Evolutionary conservation across 1,140 invertebrate genomes (phyloP).

Genomic region (Venustaconcha ellipsiformis): DNA sequence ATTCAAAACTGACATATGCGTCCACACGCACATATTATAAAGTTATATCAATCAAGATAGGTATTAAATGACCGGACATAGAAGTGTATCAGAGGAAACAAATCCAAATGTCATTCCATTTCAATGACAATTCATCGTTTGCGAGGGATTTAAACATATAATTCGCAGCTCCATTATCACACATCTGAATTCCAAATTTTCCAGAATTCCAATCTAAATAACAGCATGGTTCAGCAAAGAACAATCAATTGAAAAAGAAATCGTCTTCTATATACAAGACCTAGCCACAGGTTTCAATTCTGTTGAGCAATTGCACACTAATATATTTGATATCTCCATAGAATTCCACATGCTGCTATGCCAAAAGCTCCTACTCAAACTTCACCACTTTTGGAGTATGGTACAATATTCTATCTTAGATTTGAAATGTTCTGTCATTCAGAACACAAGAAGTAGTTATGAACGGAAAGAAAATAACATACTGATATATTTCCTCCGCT

Average conservation of each 20-base stretch:
- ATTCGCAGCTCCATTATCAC: too few species aligned
- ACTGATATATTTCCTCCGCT: not conserved
- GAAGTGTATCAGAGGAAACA: too few species aligned
- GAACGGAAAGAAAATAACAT: not conserved
- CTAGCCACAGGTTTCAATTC: slow-evolving; percentile 7
- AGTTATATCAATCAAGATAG: too few species aligned
- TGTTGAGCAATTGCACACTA: slow-evolving; percentile 3
- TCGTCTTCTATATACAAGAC: not conserved
- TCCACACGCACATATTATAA: too few species aligned
- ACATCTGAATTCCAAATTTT: too few species aligned
- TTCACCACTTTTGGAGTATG: not conserved
- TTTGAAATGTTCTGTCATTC: not conserved
- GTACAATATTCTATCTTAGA: not conserved
- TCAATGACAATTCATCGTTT: too few species aligned
- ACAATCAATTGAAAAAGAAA: slow-evolving; percentile 2
- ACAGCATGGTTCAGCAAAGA: not conserved
- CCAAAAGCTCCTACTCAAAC: not conserved
- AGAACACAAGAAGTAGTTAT: not conserved
- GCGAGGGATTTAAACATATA: too few species aligned
- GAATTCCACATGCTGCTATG: not conserved
- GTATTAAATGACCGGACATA: too few species aligned
- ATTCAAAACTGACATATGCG: too few species aligned
- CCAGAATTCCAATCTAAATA: not conserved
- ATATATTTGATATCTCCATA: slow-evolving; percentile 3
- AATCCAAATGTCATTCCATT: too few species aligned